These are phyloP conservation scores for Tyto alba DNA, from an alignment of 2,113 vertebrate species.

Conservation along the genomic window DNA sequence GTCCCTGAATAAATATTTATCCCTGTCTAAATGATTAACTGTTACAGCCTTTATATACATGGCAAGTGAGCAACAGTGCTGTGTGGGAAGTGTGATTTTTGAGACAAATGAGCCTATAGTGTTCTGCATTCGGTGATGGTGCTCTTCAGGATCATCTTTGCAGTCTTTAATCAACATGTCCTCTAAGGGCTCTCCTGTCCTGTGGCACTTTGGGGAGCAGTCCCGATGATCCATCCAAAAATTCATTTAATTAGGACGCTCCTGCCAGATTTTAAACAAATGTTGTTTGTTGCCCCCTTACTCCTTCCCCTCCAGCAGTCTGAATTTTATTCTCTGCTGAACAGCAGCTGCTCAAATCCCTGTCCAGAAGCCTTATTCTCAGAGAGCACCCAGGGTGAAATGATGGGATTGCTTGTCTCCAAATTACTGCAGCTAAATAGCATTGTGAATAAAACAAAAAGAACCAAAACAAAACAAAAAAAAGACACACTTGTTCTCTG, in stretches of 20 bases:
- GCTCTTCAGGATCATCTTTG: not conserved
- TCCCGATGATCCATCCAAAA: constrained; percentile 27
- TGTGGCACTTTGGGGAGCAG: not conserved
- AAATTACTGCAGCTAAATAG: not conserved
- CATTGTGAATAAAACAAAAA: not conserved
- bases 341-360: constrained; percentile 60
- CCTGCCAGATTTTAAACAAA: constrained; percentile 58
- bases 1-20: constrained; percentile 74
- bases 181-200: constrained; percentile 7
- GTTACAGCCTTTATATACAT: constrained; percentile 17
- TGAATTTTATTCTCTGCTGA: constrained; percentile 44
- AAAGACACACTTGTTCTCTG: not conserved
- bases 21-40: constrained; percentile 45
- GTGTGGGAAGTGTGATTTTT: constrained; percentile 48
- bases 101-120: not conserved
- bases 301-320: not conserved
- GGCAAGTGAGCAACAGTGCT: not conserved
- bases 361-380: constrained; percentile 36
- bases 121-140: not conserved
- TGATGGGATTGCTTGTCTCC: constrained; percentile 10
- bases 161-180: not conserved
- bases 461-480: not conserved
- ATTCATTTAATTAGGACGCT: constrained; percentile 42
- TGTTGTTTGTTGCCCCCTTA: constrained; percentile 45
- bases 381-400: not conserved